Evolutionary conservation across 92 coral and sea anemone species (phyloP), one percentile per base, ranked within the genome.

Genomic region (Virgularia gustaviana): DNA sequence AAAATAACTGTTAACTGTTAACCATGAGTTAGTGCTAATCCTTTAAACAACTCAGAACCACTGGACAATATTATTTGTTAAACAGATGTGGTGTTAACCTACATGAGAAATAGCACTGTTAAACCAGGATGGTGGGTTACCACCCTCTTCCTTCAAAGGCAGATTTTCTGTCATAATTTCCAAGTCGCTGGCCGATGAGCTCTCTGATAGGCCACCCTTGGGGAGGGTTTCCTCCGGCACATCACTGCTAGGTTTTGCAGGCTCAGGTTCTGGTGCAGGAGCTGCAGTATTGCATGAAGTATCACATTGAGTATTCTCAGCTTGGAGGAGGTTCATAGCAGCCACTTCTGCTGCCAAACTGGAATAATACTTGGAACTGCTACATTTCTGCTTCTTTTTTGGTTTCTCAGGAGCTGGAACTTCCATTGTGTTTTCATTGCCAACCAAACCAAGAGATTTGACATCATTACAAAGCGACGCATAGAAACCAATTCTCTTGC

Each of bases 331-430:
- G 39, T 51, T 68, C 60, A 49, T 68, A 33, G 60, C 62, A 9
- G 75, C 60, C 9, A 68, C 38, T 15, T 68, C 75, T 0, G 49
- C 45, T 0, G 75, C 75, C 15, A 68, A 51, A 9, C 60, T 31
- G 22, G 75, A 20, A 24, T 68, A 68, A 47, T 68, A 68, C 18
- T 68, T 68, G n/a, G n/a, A n/a, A n/a, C n/a, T n/a, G 57, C 61
- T n/a, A 31, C 43, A 42, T 49, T 20, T 49, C 6, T 27, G 61
- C 47, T 47, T 33, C 41, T 68, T 68, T n/a, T 25, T 24, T 2
- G 35, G 72, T 41, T 65, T 65, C 11, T n/a, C 30, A 18, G 12
- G 9, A 23, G 16, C 2, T 29, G 22, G 72, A 20, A 13, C 20
- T 6, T 16, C 27, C 25, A 47, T 47, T 2, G 9, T 19, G 4